A percentile compares a stretch with the other conserved stretches of the same genome.
Conservation (phyloP, 2,113 vertebrate genomes). For the Elanus axillaris region DNA sequence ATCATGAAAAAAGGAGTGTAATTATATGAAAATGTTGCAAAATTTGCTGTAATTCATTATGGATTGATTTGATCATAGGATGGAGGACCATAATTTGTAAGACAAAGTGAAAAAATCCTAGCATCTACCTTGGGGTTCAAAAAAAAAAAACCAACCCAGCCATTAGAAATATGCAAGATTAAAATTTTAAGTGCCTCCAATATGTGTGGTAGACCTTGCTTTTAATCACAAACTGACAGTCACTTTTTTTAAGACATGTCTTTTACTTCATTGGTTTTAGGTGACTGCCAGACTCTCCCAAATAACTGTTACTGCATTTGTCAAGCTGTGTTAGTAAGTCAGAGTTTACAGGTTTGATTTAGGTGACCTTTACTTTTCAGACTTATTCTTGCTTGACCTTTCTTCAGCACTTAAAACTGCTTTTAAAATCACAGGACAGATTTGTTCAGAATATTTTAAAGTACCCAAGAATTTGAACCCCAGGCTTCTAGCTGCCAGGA, state of each 20-base stretch:
- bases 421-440: not conserved
- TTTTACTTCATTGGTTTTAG: not conserved
- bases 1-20: not conserved
- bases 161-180: not conserved
- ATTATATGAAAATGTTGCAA: not conserved
- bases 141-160: not conserved
- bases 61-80: not conserved
- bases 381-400: not conserved
- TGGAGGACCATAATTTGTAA: not conserved
- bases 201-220: not conserved
- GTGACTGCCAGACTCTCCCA: not conserved
- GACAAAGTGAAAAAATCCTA: not conserved
- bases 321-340: slow-evolving; percentile 9
- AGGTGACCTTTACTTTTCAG: not conserved
- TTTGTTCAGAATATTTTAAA: not conserved
- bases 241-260: not conserved
- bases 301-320: not conserved
- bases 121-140: not conserved
- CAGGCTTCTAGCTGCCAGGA: not conserved
- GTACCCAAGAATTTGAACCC: not conserved
- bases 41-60: not conserved
- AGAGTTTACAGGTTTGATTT: slow-evolving; percentile 13
- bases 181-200: not conserved
- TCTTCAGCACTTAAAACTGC: not conserved
- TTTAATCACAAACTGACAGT: not conserved